Percentiles rank a stretch among this genome's conserved stretches.
phyloP scores from a whole-genome alignment of 1,140 invertebrate genomes.

The Rhynchophorus ferrugineus region DNA sequence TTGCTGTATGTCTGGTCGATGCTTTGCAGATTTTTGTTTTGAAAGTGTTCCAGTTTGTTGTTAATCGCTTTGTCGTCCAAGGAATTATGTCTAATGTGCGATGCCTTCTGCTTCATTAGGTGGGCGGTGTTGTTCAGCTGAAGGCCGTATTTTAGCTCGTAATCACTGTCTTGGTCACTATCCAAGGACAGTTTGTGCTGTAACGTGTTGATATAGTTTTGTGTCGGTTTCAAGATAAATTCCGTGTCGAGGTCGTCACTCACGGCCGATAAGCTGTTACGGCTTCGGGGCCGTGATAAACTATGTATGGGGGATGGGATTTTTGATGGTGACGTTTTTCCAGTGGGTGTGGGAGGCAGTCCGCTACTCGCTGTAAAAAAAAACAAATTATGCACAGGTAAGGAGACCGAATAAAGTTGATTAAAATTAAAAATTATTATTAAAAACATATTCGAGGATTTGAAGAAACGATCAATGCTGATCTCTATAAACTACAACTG shows the following conservation, averaged over 20 bases:
- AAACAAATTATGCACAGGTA: background rate
- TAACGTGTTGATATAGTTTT: conserved; percentile 58
- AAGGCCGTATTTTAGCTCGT: conserved; percentile 30
- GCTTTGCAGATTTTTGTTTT: conserved; percentile 37
- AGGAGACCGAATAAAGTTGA: too few species aligned
- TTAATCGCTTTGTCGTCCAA: conserved; percentile 40
- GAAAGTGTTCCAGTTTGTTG: conserved; percentile 41
- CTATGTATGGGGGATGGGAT: conserved; percentile 54
- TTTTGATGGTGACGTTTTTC: conserved; percentile 45
- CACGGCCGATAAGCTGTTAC: conserved; percentile 41
- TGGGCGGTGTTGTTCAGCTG: conserved; percentile 37
- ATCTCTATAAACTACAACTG: too few species aligned
- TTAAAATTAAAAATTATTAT: too few species aligned
- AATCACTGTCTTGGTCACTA: conserved; percentile 34
- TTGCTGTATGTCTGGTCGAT: conserved; percentile 41
- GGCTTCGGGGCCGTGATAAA: conserved; percentile 44
- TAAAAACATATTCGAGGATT: too few species aligned
- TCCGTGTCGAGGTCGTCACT: conserved; percentile 52
- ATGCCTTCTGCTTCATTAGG: conserved; percentile 36
- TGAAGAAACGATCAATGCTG: too few species aligned
- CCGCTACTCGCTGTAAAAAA: conserved; percentile 15
- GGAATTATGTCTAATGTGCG: conserved; percentile 45
- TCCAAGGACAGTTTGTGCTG: conserved; percentile 47
- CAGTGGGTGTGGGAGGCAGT: conserved; percentile 20
- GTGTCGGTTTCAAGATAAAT: conserved; percentile 57